These are phyloP conservation scores for Carollia perspicillata DNA, from an alignment of 2,113 vertebrate species.

Conservation along the genomic window DNA sequence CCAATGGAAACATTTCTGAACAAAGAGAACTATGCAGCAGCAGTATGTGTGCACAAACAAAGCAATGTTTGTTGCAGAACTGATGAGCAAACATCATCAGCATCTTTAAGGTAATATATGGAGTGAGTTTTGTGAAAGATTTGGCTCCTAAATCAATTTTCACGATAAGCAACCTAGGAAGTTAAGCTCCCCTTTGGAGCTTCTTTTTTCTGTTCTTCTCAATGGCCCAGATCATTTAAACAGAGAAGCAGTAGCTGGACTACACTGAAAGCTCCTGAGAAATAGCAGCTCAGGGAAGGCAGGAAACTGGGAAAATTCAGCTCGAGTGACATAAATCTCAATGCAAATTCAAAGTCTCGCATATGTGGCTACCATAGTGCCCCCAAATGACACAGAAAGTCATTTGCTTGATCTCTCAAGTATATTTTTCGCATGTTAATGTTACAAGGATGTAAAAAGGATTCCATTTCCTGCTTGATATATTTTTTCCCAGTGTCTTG, in stretches of 20 bases:
- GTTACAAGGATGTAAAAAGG: not conserved
- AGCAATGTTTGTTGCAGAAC: slow-evolving; percentile 37
- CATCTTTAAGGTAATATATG: slow-evolving; percentile 49
- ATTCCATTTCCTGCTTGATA: not conserved
- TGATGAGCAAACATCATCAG: not conserved
- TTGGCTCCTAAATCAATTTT: slow-evolving; percentile 57
- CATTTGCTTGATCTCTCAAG: not conserved
- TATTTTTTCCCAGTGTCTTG: not conserved
- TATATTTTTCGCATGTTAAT: not conserved
- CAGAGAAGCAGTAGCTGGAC: slow-evolving; percentile 43
- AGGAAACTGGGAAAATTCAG: not conserved
- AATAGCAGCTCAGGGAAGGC: slow-evolving; percentile 9
- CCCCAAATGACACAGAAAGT: slow-evolving; percentile 41
- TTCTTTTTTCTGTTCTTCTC: slow-evolving; percentile 44
- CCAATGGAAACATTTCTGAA: slow-evolving; percentile 33
- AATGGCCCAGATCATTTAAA: slow-evolving; percentile 54
- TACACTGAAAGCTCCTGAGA: slow-evolving; percentile 59
- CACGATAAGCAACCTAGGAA: slow-evolving; percentile 55
- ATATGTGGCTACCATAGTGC: slow-evolving; percentile 35
- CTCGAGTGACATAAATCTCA: slow-evolving; percentile 40
- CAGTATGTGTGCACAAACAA: slow-evolving; percentile 46
- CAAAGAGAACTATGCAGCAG: slow-evolving; percentile 42
- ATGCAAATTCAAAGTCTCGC: slow-evolving; percentile 23
- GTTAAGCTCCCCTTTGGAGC: slow-evolving; percentile 45
- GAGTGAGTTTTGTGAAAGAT: slow-evolving; percentile 36